Base-by-base conservation (phyloP, 2,888 invertebrate species). In the Ligdia adustata region DNA sequence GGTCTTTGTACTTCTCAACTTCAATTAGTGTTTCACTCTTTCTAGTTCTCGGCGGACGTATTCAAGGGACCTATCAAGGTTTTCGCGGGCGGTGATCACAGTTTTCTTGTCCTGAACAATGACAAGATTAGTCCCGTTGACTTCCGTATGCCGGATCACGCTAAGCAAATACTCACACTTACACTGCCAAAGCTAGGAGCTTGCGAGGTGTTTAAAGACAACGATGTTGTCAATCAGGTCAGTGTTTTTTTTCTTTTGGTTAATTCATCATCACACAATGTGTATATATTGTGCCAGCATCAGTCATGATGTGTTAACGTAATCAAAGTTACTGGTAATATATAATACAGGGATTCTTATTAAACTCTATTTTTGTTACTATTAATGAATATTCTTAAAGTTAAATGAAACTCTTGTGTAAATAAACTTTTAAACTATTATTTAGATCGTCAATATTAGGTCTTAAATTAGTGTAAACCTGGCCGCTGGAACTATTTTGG, bases 41-140 rank as follows among this genome's bases (percentile, higher is more conserved):
- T 72, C 14, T 22, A 89, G 89, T 83, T 85, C 46, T 52, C 80
- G 2, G 64, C 62, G n/a, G 85, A 86, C 1, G 47, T 72, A 16
- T 77, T 86, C 61, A 77, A 68, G 43, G 87, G 91, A 4, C 85
- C 93, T 0, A 89, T 92, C 45, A 91, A 91, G 61, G 92, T 97
- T 62, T 95, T 92, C 69, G 94, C 95, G 14, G 98, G 98, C 2
- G 97, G 98, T 4, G 96, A 98, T 85, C 96, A 97, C 72, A 96
- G 96, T 64, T 95, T 98, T 75, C 93, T 95, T 3, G 91, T 94
- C 1, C 91, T 95, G 9, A 89, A 91, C 13, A 69, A 72, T 1
- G 83, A 81, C 6, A 79, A 65, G 24, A 69, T 84, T 11, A 60
- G 65, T 4, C 90, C 93, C 0, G 91, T 91, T 22, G 97, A 97